Evolutionary conservation across 2,797 vertebrate species (phyloP).

Genomic region (Delichon dasypus): DNA sequence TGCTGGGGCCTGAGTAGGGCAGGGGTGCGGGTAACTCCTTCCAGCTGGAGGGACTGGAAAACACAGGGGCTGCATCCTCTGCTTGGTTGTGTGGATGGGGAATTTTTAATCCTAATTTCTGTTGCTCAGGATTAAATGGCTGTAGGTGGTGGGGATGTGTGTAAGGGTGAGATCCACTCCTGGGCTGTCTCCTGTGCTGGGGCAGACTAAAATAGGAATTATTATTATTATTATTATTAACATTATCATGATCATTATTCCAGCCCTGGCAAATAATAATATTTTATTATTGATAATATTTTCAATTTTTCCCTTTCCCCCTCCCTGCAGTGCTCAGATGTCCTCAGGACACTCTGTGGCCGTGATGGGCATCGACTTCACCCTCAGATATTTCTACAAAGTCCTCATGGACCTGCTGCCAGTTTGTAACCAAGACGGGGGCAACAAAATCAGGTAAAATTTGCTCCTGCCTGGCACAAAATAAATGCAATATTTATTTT

Average conservation of each 20-base stretch:
- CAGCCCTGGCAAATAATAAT: neutral
- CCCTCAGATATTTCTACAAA: slow-evolving; percentile 96
- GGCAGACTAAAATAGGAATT: neutral
- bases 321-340: slow-evolving; percentile 82
- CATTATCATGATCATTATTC: too few relatives aligned
- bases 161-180: neutral
- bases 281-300: neutral
- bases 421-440: slow-evolving; percentile 96
- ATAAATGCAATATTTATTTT: neutral
- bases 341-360: slow-evolving; percentile 91
- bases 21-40: neutral
- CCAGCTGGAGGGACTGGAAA: neutral
- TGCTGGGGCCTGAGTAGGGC: neutral
- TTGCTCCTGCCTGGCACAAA: neutral
- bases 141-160: neutral
- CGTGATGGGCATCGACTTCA: slow-evolving; percentile 98
- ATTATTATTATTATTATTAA: too few relatives aligned
- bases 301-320: neutral
- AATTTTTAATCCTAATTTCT: neutral
- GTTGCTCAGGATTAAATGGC: neutral
- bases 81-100: neutral
- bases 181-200: neutral
- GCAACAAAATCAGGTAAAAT: slow-evolving; percentile 93
- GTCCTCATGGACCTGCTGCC: slow-evolving; percentile 94
- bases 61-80: neutral